These are phyloP conservation scores for Mergus octosetaceus DNA, from an alignment of 2,797 vertebrate species.

Conservation along the genomic window DNA sequence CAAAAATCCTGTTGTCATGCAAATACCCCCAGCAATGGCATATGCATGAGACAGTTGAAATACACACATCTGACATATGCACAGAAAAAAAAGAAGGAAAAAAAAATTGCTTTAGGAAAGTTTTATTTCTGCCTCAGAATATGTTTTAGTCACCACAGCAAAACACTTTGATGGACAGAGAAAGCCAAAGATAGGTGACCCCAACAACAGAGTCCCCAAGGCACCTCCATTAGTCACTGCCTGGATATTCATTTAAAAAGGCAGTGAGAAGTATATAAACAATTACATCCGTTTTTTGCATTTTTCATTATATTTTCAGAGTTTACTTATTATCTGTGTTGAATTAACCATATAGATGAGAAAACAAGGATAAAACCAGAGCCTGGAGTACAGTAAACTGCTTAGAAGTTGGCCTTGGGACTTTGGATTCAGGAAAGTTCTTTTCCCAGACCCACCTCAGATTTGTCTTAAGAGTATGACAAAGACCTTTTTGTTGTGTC, in stretches of 20 bases:
- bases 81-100: not conserved
- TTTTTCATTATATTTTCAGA: slow-evolving; percentile 8
- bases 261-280: not conserved
- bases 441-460: slow-evolving; percentile 49
- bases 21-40: slow-evolving; percentile 27
- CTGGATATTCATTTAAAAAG: not conserved
- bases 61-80: not conserved
- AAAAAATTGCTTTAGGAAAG: not conserved
- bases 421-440: slow-evolving; percentile 18
- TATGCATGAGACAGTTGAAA: not conserved
- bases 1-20: slow-evolving; percentile 37
- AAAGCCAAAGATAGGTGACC: not conserved
- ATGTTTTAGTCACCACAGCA: not conserved
- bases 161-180: not conserved
- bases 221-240: not conserved
- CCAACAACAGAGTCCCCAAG: not conserved
- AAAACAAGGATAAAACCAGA: slow-evolving; percentile 23
- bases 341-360: slow-evolving; percentile 16
- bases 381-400: not conserved
- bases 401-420: slow-evolving; percentile 1
- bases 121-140: not conserved
- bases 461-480: slow-evolving; percentile 48
- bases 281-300: not conserved
- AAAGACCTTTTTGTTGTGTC: slow-evolving; percentile 61
- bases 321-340: not conserved